These are phyloP conservation scores for Cyprinella venusta DNA, from an alignment of 2,797 vertebrate species.

Conservation along the genomic window DNA sequence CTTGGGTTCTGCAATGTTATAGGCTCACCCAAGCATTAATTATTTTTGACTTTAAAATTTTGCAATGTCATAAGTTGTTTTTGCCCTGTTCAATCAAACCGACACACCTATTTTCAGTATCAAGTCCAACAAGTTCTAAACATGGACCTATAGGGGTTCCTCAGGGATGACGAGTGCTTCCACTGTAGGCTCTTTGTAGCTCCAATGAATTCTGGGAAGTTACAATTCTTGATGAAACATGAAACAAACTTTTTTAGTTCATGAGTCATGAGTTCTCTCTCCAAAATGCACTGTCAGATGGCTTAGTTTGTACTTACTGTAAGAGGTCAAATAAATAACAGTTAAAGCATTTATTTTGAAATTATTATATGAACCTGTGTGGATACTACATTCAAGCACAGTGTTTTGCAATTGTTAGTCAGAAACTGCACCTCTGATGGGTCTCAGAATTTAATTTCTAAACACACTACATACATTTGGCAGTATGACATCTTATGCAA, in stretches of 20 bases:
- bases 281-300: not conserved
- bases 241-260: not conserved
- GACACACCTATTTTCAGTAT: not conserved
- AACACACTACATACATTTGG: constrained; percentile 10
- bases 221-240: not conserved
- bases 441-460: constrained; percentile 13
- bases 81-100: not conserved
- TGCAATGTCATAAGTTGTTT: not conserved
- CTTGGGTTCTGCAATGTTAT: not conserved
- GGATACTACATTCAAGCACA: not conserved
- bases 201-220: not conserved
- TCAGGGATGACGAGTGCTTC: not conserved
- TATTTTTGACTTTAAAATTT: not conserved
- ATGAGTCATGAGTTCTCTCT: not conserved
- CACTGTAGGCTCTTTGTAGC: not conserved
- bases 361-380: not conserved
- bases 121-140: constrained; percentile 1
- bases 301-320: not conserved
- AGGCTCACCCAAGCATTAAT: not conserved
- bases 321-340: not conserved
- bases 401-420: not conserved
- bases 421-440: not conserved
- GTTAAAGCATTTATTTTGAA: not conserved
- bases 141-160: not conserved
- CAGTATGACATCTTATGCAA: constrained; percentile 1